These are phyloP conservation scores for Channa maculata DNA, from an alignment of 2,113 vertebrate genomes.

Conservation along the genomic window DNA sequence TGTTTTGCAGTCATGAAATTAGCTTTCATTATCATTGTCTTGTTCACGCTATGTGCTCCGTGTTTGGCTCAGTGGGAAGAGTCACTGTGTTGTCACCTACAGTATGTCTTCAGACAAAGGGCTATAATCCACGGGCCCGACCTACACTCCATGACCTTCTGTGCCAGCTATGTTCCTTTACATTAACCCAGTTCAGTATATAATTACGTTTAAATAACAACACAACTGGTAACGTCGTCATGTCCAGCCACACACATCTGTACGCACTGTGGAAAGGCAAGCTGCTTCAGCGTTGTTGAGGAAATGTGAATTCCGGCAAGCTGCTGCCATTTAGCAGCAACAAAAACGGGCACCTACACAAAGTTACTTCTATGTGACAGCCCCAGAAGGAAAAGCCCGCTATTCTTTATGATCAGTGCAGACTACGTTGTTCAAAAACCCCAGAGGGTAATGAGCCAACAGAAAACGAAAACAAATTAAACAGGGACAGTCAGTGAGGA, in stretches of 20 bases:
- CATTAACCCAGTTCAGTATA: too few species aligned
- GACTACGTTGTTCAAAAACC: neutral
- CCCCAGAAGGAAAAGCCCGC: constrained; percentile 23
- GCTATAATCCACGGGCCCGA: too few species aligned
- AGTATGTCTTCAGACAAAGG: too few species aligned
- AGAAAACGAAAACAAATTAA: constrained; percentile 2
- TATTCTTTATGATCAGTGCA: constrained; percentile 21
- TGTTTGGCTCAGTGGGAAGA: too few species aligned
- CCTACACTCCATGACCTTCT: too few species aligned
- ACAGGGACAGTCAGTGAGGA: constrained; percentile 8
- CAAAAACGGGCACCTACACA: neutral
- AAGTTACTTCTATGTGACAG: constrained; percentile 1
- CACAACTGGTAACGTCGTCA: too few species aligned
- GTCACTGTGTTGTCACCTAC: too few species aligned
- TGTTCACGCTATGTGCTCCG: too few species aligned
- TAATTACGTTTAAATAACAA: too few species aligned
- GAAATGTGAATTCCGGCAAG: neutral
- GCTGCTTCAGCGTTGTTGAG: neutral
- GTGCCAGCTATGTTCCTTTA: too few species aligned
- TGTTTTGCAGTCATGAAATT: neutral
- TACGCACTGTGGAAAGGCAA: neutral
- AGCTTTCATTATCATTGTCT: too few species aligned
- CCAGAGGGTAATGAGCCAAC: neutral
- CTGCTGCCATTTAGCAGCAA: constrained; percentile 23
- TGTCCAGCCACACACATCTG: neutral